Percentiles rank a stretch among this genome's conserved stretches.
Evolutionary conservation across 2,888 invertebrate species (phyloP).

Genomic region (Leucophenga montana): DNA sequence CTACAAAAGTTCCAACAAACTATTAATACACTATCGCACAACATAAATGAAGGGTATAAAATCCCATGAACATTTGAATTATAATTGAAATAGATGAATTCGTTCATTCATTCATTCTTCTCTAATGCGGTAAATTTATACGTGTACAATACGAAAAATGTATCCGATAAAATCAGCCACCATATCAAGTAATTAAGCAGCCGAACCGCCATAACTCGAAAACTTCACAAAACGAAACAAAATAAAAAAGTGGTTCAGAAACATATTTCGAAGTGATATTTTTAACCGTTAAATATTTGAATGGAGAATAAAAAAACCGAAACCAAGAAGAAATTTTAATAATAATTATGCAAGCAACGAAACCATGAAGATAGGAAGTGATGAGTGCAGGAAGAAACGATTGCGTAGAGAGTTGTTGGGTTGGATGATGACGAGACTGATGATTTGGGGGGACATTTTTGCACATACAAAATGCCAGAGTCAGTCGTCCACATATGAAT

Average conservation of each 20-base stretch:
- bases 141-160: background rate
- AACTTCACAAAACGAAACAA: too few relatives aligned
- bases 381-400: background rate
- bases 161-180: background rate
- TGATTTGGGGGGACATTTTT: constrained; percentile 12
- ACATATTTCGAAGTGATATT: background rate
- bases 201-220: background rate
- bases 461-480: constrained; percentile 10
- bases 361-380: background rate
- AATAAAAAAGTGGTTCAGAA: too few relatives aligned
- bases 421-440: background rate
- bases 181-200: constrained; percentile 13
- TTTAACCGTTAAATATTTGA: constrained; percentile 5
- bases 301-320: too few relatives aligned
- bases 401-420: background rate
- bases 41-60: too few relatives aligned
- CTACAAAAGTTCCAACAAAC: too few relatives aligned
- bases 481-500: constrained; percentile 52
- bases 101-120: too few relatives aligned
- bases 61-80: too few relatives aligned
- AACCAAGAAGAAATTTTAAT: too few relatives aligned
- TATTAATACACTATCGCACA: too few relatives aligned
- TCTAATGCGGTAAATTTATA: too few relatives aligned
- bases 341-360: constrained; percentile 8
- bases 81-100: too few relatives aligned